Evolutionary conservation across 2,888 invertebrate genomes (phyloP), one percentile per base, ranked within the genome.

Genomic region (Galerucella pusilla): DNA sequence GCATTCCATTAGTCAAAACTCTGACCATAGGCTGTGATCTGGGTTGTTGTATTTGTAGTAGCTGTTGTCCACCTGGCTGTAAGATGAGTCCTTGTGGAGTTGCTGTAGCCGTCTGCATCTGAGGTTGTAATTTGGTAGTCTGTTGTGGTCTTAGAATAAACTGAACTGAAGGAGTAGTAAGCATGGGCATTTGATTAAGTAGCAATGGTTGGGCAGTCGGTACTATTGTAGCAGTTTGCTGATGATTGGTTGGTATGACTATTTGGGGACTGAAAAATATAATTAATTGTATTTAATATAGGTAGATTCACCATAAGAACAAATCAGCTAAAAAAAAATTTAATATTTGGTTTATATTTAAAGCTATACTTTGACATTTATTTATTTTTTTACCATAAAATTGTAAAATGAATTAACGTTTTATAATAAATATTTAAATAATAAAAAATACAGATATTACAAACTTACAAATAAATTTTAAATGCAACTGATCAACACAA

Each of bases 101-200:
- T 14, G 86, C 82, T 7, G 84, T 81, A 2, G 84, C 81, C n/a
- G 89, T 78, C 64, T 78, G 80, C 74, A 80, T 75, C 54, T 79
- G 79, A 9, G 88, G 85, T 28, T 87, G 88, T 74, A 90, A 80
- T 83, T 90, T 90, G 9, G 89, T 81, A 25, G 90, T 80, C 73
- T 92, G 89, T 73, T 92, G 92, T 74, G 93, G 92, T 81, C 93
- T 89, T 80, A 94, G 88, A 80, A 93, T 93, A 78, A 94, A 90
- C 85, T 94, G 94, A 72, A 94, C 92, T 65, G 92, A 92, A 81
- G 92, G 92, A 68, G 92, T 90, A 10, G 89, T 88, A 67, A 87
- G 75, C 83, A 86, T 84, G 7, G 86, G 87, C 87, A 88, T 88
- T 78, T 88, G 88, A 78, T 88, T 88, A 49, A 87, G 80, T 7